These are phyloP conservation scores for Benitochromis conjunctus DNA, from an alignment of 2,113 vertebrate species.

Conservation along the genomic window DNA sequence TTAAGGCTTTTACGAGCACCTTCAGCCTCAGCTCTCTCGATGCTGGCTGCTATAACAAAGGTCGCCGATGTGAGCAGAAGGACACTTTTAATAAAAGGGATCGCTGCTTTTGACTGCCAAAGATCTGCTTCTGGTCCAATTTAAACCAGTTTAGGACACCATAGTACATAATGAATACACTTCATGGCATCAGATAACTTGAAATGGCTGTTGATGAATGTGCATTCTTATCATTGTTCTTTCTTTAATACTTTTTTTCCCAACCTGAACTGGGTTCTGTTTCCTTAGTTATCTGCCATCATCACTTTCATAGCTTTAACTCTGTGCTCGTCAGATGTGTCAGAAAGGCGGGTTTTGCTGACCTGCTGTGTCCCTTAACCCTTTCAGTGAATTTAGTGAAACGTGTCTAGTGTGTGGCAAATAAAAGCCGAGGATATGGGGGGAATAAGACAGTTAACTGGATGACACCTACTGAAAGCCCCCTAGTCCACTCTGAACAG, in stretches of 20 bases:
- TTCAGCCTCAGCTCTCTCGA: neutral
- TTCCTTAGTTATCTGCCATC: neutral
- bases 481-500: constrained; percentile 45
- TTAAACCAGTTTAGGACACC: neutral
- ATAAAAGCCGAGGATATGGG: neutral
- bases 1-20: neutral
- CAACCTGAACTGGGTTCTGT: neutral
- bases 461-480: neutral
- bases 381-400: neutral
- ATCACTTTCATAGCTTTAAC: neutral
- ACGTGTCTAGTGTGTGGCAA: neutral
- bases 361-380: neutral
- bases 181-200: accelerated
- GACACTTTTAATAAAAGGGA: neutral
- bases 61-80: neutral
- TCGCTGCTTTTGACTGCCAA: neutral
- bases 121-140: neutral
- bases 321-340: neutral
- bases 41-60: neutral
- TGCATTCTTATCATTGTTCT: neutral
- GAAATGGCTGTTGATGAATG: neutral
- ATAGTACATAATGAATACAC: neutral
- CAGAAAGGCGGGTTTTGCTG: neutral
- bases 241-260: accelerated
- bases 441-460: neutral